These are phyloP conservation scores for Capitulum mitella DNA, from an alignment of 2,888 invertebrate species.

Conservation along the genomic window DNA sequence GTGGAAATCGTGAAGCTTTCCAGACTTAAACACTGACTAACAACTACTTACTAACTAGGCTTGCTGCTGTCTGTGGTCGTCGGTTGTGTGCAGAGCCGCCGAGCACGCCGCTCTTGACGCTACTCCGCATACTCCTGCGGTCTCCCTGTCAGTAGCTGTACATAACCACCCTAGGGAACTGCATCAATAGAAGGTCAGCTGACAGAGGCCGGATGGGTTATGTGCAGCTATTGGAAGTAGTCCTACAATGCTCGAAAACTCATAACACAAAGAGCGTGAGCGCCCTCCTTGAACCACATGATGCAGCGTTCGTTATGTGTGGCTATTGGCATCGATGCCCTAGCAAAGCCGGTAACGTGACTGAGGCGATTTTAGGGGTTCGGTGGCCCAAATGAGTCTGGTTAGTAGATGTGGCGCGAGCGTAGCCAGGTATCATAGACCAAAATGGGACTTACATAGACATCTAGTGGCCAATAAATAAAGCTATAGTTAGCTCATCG, in stretches of 20 bases:
- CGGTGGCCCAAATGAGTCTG: too few species aligned
- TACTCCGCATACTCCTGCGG: not conserved
- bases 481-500: too few species aligned
- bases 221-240: not conserved
- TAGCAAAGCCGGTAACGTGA: not conserved
- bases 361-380: not conserved
- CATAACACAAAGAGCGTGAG: not conserved
- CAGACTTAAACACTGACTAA: too few species aligned
- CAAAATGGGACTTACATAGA: too few species aligned
- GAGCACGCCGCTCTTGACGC: not conserved
- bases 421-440: too few species aligned
- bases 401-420: too few species aligned
- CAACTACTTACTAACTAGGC: too few species aligned
- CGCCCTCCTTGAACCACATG: not conserved
- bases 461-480: too few species aligned
- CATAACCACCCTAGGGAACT: not conserved
- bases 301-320: not conserved
- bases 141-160: not conserved
- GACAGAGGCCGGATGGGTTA: not conserved
- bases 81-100: too few species aligned
- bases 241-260: not conserved
- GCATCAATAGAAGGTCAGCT: not conserved
- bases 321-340: not conserved
- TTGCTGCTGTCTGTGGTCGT: too few species aligned
- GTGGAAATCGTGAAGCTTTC: too few species aligned